phyloP scores from a whole-genome alignment of 1,140 invertebrate genomes.

The Brachystomella parvula region DNA sequence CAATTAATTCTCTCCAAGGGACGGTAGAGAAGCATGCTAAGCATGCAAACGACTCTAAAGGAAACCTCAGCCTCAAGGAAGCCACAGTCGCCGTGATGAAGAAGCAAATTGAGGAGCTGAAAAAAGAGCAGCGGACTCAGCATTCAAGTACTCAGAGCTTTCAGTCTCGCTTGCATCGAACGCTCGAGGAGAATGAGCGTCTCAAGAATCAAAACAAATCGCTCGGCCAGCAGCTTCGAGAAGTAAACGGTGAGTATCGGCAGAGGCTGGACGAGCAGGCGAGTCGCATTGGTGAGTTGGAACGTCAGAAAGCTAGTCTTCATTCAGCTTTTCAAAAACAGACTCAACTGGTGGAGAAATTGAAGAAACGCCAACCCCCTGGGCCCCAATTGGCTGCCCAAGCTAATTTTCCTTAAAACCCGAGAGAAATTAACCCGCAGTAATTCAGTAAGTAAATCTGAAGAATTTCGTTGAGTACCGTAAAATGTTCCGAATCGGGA shows the following conservation, averaged over 20 bases:
- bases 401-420: neutral
- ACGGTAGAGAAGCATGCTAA: conserved; percentile 28
- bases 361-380: conserved; percentile 9
- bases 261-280: conserved; percentile 21
- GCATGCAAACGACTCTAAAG: conserved; percentile 20
- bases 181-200: conserved; percentile 28
- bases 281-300: conserved; percentile 19
- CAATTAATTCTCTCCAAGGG: conserved; percentile 16
- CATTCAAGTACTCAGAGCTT: conserved; percentile 18
- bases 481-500: no score
- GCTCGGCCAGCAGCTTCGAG: conserved; percentile 11
- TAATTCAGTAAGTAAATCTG: no score
- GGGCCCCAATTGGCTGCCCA: no score
- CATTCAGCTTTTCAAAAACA: conserved; percentile 26
- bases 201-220: conserved; percentile 34
- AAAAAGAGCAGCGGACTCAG: conserved; percentile 24
- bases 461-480: no score
- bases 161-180: conserved; percentile 29
- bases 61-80: conserved; percentile 23
- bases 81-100: conserved; percentile 22
- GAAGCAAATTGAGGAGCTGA: conserved; percentile 30
- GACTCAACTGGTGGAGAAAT: conserved; percentile 19
- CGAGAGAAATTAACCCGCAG: neutral
- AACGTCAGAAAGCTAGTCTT: conserved; percentile 26
- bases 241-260: conserved; percentile 25